Conservation (phyloP, 1,140 invertebrate genomes). For the Aphidius ervi region DNA sequence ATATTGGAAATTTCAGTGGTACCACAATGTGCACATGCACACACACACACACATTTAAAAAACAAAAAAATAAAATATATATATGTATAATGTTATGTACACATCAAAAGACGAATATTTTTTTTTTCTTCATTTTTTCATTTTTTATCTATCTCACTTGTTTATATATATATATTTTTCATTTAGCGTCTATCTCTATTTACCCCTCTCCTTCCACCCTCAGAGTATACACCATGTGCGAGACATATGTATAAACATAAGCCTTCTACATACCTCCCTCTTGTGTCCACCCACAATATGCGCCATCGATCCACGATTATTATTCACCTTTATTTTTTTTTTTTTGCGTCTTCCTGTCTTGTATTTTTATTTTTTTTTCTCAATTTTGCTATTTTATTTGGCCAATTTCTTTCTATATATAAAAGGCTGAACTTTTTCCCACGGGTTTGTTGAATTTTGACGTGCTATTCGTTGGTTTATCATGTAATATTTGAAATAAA, state of each 20-base stretch:
- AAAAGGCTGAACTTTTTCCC: too few relatives aligned
- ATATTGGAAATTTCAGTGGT: constrained; percentile 49
- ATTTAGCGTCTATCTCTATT: background rate
- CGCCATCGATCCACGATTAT: constrained; percentile 31
- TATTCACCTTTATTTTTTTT: constrained; percentile 7
- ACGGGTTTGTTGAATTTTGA: too few relatives aligned
- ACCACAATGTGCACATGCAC: constrained; percentile 4
- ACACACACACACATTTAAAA: background rate
- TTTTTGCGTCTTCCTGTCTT: background rate
- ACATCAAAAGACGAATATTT: too few relatives aligned
- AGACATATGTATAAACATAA: constrained; percentile 53
- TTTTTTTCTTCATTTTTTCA: too few relatives aligned
- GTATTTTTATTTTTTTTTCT: background rate
- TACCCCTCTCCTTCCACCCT: constrained; percentile 31
- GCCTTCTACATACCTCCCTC: constrained; percentile 25
- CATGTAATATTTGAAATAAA: too few relatives aligned
- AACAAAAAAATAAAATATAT: too few relatives aligned
- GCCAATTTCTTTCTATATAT: too few relatives aligned
- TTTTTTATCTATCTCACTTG: background rate
- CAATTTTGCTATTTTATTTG: too few relatives aligned
- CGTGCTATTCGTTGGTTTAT: too few relatives aligned
- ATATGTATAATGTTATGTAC: too few relatives aligned
- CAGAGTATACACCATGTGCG: constrained; percentile 42
- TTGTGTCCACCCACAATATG: background rate
- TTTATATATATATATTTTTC: constrained; percentile 1